Percentiles rank a stretch among this genome's conserved stretches.
Evolutionary conservation across 2,113 vertebrate genomes (phyloP).

Genomic region (Abramis brama): DNA sequence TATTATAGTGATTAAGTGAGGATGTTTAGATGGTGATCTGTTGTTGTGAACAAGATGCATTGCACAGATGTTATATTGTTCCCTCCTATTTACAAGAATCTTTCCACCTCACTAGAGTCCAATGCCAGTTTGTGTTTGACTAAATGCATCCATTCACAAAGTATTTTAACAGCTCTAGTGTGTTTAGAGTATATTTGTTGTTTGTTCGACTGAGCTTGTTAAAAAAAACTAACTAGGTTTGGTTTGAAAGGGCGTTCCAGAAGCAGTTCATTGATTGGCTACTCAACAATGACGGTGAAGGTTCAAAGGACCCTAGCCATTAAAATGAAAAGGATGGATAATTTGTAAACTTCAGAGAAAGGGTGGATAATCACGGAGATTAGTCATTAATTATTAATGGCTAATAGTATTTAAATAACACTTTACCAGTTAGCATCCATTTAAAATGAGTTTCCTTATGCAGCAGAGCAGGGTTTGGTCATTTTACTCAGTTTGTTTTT

Average conservation of each 20-base stretch:
- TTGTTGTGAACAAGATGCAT: not conserved
- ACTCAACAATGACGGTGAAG: not conserved
- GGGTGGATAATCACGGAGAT: not conserved
- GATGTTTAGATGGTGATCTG: not conserved
- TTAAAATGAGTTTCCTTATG: not conserved
- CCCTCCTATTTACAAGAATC: not conserved
- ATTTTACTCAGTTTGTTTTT: not conserved
- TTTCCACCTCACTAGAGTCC: not conserved
- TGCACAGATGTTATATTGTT: conserved; percentile 10
- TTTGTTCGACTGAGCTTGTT: not conserved
- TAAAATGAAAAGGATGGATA: not conserved
- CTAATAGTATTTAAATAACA: not conserved
- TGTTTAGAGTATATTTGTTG: not conserved
- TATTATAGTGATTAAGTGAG: not conserved
- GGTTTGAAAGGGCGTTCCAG: not conserved
- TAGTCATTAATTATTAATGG: conserved; percentile 33
- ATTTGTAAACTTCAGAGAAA: conserved; percentile 17
- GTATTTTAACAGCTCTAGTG: not conserved
- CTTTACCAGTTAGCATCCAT: not conserved
- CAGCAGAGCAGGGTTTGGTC: not conserved
- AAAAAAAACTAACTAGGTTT: not conserved
- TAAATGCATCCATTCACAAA: not conserved
- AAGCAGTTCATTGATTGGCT: conserved; percentile 24
- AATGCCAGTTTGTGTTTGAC: not conserved
- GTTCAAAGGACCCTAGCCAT: not conserved